Evolutionary conservation across 2,113 vertebrate genomes (phyloP).

Genomic region (Hippocampus barbouri): DNA sequence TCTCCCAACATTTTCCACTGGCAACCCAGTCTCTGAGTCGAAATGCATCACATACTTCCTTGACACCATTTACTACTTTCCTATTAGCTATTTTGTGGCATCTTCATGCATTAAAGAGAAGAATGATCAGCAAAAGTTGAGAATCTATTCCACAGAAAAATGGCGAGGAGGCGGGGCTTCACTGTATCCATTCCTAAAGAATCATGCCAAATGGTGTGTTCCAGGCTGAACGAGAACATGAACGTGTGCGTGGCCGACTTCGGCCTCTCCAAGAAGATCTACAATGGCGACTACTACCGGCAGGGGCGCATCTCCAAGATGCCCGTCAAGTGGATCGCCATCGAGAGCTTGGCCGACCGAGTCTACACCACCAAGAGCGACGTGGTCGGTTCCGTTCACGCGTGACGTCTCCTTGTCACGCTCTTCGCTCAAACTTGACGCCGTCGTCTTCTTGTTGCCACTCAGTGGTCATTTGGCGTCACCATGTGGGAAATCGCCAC

Average conservation of each 20-base stretch:
- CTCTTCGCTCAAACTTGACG: not conserved
- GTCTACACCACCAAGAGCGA: constrained; percentile 93
- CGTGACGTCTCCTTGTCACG: too few species aligned
- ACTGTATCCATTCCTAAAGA: not conserved
- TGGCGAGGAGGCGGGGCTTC: too few species aligned
- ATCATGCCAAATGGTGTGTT: not conserved
- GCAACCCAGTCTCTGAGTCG: too few species aligned
- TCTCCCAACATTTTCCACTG: too few species aligned
- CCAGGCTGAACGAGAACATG: constrained; percentile 91
- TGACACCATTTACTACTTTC: too few species aligned
- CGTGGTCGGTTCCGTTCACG: constrained; percentile 67
- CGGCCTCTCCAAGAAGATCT: constrained; percentile 91
- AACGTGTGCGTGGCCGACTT: constrained; percentile 90
- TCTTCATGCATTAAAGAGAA: too few species aligned
- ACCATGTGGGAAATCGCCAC: constrained; percentile 96
- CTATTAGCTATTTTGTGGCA: too few species aligned
- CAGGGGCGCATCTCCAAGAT: constrained; percentile 91
- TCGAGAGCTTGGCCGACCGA: constrained; percentile 86
- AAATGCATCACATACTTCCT: too few species aligned
- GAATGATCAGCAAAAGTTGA: too few species aligned
- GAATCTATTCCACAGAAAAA: too few species aligned
- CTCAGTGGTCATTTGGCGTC: constrained; percentile 90
- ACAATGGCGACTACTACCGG: constrained; percentile 89
- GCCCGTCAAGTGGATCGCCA: constrained; percentile 94
- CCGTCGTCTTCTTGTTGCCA: not conserved